Base-by-base conservation (phyloP, 2,888 invertebrate genomes). In the Noctua janthina region DNA sequence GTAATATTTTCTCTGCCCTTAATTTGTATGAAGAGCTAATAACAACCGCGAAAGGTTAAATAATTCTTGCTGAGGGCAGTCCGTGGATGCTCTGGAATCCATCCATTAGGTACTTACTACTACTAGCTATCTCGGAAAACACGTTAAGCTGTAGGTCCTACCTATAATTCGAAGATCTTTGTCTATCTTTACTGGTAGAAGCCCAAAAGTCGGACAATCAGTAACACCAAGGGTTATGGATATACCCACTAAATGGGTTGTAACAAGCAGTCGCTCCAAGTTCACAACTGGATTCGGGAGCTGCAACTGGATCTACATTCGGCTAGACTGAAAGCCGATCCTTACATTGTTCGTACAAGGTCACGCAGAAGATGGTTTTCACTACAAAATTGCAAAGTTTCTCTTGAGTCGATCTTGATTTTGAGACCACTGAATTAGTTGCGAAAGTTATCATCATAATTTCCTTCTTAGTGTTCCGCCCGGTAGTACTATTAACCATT, bases 401-500 rank as follows among this genome's bases (percentile, higher is more conserved):
- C 11, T 11, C 4, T 7, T 35, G 23, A 11, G n/a, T 67, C 29
- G 29, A 29, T 29, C 4, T 49, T 11, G 3, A 17, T 49, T 29
- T 69, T 20, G 2, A 35, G 15, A 23, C 7, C 1, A 46, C 35
- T 46, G 3, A 35, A 75, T 54, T n/a, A 0, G 20, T 43, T 11
- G 43, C 54, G n/a, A 29, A 29, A 68, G 8, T 13, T 46, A 46
- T n/a, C 17, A 46, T 35, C 17, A 17, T 8, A 29, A 23, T 23
- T 7, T 43, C 62, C 2, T 46, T n/a, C 3, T 20, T n/a, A 15
- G 20, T 39, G 8, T 49, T 54, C 46, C 46, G 15, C 20, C n/a
- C 62, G 7, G 23, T 77, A 20, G 59, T 51, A 20, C 39, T 29
- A 76, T 71, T 69, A 71, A 72, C 56, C 20, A 70, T 51, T 59